phyloP scores from a whole-genome alignment of 1,140 invertebrate species.

The Trachymyrmex cornetzi region DNA sequence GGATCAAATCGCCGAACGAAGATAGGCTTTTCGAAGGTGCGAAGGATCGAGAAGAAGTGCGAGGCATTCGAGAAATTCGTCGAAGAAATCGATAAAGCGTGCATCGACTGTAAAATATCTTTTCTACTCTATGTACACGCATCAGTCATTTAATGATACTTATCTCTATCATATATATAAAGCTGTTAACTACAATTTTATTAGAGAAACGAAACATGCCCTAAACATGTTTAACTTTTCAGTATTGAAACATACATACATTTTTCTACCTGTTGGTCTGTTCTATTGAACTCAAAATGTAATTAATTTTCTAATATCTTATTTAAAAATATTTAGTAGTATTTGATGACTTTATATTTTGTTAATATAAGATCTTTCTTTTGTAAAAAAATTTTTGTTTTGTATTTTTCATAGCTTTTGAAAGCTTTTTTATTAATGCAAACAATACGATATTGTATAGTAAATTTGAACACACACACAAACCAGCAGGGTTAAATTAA shows the following conservation, averaged over 20 bases:
- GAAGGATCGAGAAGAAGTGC: slow-evolving; percentile 69
- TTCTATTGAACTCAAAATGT: too few relatives aligned
- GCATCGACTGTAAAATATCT: slow-evolving; percentile 34
- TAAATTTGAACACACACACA: too few relatives aligned
- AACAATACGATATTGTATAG: too few relatives aligned
- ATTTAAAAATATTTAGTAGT: too few relatives aligned
- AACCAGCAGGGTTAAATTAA: not conserved
- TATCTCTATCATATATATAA: not conserved
- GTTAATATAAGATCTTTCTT: too few relatives aligned
- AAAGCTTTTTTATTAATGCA: too few relatives aligned
- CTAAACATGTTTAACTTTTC: not conserved
- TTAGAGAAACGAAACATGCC: not conserved
- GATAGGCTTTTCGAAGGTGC: slow-evolving; percentile 69
- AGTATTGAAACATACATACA: not conserved
- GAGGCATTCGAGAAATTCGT: slow-evolving; percentile 74
- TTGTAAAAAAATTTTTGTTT: not conserved
- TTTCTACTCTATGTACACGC: slow-evolving; percentile 5
- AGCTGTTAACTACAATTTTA: not conserved
- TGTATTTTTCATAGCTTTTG: too few relatives aligned
- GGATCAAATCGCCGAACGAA: slow-evolving; percentile 67
- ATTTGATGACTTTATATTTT: too few relatives aligned
- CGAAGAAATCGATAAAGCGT: slow-evolving; percentile 74
- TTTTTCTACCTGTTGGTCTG: too few relatives aligned
- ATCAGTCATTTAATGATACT: not conserved
- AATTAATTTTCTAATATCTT: too few relatives aligned